Evolutionary conservation across 2,113 vertebrate species (phyloP), one percentile per base, ranked within the genome.

Genomic region (Prionailurus viverrinus): DNA sequence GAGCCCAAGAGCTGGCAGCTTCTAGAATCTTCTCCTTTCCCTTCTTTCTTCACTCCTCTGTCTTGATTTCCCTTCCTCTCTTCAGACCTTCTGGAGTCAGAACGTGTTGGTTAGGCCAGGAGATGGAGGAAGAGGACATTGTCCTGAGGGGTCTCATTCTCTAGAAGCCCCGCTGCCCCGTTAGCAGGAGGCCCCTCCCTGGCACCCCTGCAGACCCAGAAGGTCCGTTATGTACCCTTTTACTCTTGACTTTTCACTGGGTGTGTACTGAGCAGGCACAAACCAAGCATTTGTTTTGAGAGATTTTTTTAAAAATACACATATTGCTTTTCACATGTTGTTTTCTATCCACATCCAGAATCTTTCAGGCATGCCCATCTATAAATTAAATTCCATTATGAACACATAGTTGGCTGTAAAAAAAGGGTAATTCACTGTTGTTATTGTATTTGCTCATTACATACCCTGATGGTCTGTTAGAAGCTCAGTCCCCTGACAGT

Each of bases 371-470:
- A 53, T 86, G 71, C 33, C 97, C 65, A 68, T 93, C 68, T 91
- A 86, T 94, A 95, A 97, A 83, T 91, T 94, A 97, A 95, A 89
- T 86, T 91, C n/a, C 83, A n/a, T 74, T 36, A 4, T 41, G 81
- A 93, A 29, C 73, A 74, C 65, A 33, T 51, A 55, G 71, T 31
- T 14, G 5, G 48, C 66, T 79, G 84, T 91, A 55, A 53, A 76
- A 66, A 90, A 65, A 83, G 48, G 15, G 19, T 41, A 69, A 87
- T 80, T 96, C 84, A 16, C 23, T 78, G 65, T 66, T n/a, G 63
- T 66, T 88, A 89, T 39, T 96, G 11, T 93, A 69, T 91, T 91
- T 94, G 68, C 68, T 85, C 61, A 51, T 95, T 55, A 48, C 14
- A 12, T 39, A 66, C 48, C 21, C 13, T 68, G 66, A 86, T n/a